Percentiles rank a stretch among this genome's conserved stretches.
Conservation (phyloP, 35 echinoderm and acorn worm genomes). For the Ophiothrix spiculata region DNA sequence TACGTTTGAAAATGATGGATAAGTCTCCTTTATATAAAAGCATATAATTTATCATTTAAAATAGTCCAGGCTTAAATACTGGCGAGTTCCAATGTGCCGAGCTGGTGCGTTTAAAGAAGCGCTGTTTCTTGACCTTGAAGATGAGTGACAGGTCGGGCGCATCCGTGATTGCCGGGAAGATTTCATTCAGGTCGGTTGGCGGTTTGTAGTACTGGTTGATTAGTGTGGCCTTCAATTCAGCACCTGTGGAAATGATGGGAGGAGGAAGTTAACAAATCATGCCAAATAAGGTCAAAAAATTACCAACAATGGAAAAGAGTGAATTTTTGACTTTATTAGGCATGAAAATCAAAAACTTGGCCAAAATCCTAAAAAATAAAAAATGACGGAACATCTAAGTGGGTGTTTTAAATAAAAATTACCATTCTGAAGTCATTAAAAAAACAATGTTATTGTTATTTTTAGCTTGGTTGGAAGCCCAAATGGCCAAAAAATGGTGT, state of each 20-base stretch:
- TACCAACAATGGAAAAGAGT: neutral
- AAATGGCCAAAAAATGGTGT: too few species aligned
- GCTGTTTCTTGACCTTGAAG: conserved; percentile 62
- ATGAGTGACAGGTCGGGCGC: conserved; percentile 54
- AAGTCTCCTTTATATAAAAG: too few species aligned
- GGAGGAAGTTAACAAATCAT: neutral
- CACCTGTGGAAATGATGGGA: conserved; percentile 37
- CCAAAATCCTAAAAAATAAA: neutral
- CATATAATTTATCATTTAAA: too few species aligned
- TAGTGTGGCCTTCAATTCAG: conserved; percentile 32
- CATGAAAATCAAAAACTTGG: neutral
- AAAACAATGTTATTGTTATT: too few species aligned
- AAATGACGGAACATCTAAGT: too few species aligned
- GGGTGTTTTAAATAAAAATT: too few species aligned
- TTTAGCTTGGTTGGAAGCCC: too few species aligned
- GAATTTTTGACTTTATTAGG: neutral
- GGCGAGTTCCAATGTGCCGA: conserved; percentile 78
- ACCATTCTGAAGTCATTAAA: too few species aligned
- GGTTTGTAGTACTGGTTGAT: conserved; percentile 60
- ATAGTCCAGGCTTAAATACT: neutral
- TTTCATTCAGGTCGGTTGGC: conserved; percentile 23
- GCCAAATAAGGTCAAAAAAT: too few species aligned
- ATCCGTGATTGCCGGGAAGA: conserved; percentile 42
- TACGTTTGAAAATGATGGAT: too few species aligned
- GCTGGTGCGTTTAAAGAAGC: conserved; percentile 80